Percentiles rank a stretch among this genome's conserved stretches.
phyloP scores from a whole-genome alignment of 1,140 invertebrate species.

The Glomeris maerens region DNA sequence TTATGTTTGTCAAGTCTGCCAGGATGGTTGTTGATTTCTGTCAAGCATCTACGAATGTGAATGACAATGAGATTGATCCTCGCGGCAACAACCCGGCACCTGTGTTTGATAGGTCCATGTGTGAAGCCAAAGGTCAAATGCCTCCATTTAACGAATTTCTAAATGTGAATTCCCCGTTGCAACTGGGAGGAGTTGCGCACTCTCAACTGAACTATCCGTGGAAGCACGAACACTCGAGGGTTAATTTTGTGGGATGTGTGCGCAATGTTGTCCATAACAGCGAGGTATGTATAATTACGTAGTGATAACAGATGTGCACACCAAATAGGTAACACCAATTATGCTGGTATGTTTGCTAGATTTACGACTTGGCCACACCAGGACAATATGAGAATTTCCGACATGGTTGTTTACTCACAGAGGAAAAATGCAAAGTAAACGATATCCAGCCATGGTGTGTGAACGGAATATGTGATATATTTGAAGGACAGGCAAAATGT shows the following conservation, averaged over 20 bases:
- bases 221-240: constrained; percentile 45
- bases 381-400: background rate
- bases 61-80: constrained; percentile 17
- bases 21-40: constrained; percentile 29
- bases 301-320: background rate
- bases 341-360: constrained; percentile 56
- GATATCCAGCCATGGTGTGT: constrained; percentile 23
- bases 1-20: too few species aligned
- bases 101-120: constrained; percentile 17
- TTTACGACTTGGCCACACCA: constrained; percentile 22
- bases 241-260: constrained; percentile 68
- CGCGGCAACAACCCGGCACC: constrained; percentile 10
- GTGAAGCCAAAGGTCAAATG: constrained; percentile 34
- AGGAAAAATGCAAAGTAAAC: constrained; percentile 5
- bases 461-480: constrained; percentile 12
- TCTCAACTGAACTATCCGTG: constrained; percentile 42
- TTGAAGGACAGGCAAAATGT: constrained; percentile 25
- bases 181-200: constrained; percentile 61
- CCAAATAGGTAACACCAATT: too few species aligned
- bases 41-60: constrained; percentile 14
- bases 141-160: constrained; percentile 56
- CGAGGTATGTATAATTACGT: constrained; percentile 5
- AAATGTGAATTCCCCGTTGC: constrained; percentile 75
- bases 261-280: constrained; percentile 49
- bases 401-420: constrained; percentile 5